Conservation (phyloP, 2,888 invertebrate genomes). For the Macrophya annulata region DNA sequence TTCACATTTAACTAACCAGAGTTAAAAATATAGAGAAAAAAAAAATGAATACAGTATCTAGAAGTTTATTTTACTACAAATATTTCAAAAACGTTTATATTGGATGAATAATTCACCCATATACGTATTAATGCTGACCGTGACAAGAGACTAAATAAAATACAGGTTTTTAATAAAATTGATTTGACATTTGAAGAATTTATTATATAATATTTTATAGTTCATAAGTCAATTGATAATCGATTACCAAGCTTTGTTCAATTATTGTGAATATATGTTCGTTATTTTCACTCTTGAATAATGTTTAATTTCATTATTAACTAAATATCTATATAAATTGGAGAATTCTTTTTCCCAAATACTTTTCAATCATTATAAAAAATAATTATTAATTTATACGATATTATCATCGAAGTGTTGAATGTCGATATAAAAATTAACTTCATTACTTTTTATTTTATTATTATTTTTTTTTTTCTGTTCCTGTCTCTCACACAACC, state of each 20-base stretch:
- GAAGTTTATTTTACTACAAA: background rate
- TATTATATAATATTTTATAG: background rate
- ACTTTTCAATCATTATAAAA: background rate
- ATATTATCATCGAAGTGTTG: background rate
- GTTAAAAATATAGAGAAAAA: background rate
- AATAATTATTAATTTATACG: background rate
- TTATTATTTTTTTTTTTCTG: background rate
- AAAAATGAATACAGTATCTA: background rate
- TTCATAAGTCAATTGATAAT: background rate
- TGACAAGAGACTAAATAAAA: background rate
- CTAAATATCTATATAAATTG: background rate
- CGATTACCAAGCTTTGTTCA: background rate
- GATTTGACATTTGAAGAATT: background rate
- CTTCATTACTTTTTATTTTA: background rate
- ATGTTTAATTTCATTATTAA: background rate
- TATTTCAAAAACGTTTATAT: background rate
- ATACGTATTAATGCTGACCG: no score
- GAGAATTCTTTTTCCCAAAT: background rate
- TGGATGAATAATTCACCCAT: background rate
- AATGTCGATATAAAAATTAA: slow-evolving; percentile 3
- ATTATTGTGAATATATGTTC: background rate
- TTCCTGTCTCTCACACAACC: background rate
- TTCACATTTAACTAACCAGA: no score
- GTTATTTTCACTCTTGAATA: slow-evolving; percentile 10
- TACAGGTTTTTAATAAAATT: background rate